Evolutionary conservation across 1,140 invertebrate species (phyloP).

Genomic region (Pectinophora gossypiella): DNA sequence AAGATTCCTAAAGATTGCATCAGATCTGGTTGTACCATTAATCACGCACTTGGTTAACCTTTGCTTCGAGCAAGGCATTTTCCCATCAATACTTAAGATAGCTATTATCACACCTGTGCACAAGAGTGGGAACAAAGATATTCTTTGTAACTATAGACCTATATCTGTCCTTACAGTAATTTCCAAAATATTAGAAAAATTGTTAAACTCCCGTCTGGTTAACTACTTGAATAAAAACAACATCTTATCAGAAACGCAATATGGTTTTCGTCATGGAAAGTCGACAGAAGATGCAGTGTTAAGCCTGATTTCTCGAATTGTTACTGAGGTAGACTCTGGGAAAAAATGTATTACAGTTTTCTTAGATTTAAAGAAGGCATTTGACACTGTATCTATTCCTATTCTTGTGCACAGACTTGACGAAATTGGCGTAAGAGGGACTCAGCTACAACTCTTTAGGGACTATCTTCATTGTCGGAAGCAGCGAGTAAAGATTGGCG

Average conservation of each 20-base stretch:
- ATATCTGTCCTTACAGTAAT: neutral
- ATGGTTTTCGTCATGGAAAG: slow-evolving; percentile 4
- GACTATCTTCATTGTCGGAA: no score
- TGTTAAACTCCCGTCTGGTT: slow-evolving; percentile 5
- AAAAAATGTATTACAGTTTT: slow-evolving; percentile 19
- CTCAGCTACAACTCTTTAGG: neutral
- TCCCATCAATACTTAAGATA: neutral
- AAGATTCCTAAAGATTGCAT: neutral
- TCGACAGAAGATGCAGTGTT: slow-evolving; percentile 9
- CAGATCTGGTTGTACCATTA: neutral
- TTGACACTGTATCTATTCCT: slow-evolving; percentile 17
- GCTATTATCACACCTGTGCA: neutral
- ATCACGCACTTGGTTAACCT: neutral
- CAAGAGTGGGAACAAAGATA: no score
- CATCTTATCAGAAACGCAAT: slow-evolving; percentile 6
- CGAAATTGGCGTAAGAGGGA: slow-evolving; percentile 1
- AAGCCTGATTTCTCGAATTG: neutral
- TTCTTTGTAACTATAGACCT: no score
- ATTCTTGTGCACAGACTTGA: slow-evolving; percentile 9
- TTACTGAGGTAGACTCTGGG: slow-evolving; percentile 9
- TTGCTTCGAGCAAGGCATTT: slow-evolving; percentile 3
- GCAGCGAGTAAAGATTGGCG: no score
- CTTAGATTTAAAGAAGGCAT: slow-evolving; percentile 20
- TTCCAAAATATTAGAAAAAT: slow-evolving; percentile 10
- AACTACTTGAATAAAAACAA: slow-evolving; percentile 4